phyloP scores from a whole-genome alignment of 1,140 invertebrate genomes.

The Pectinophora gossypiella region DNA sequence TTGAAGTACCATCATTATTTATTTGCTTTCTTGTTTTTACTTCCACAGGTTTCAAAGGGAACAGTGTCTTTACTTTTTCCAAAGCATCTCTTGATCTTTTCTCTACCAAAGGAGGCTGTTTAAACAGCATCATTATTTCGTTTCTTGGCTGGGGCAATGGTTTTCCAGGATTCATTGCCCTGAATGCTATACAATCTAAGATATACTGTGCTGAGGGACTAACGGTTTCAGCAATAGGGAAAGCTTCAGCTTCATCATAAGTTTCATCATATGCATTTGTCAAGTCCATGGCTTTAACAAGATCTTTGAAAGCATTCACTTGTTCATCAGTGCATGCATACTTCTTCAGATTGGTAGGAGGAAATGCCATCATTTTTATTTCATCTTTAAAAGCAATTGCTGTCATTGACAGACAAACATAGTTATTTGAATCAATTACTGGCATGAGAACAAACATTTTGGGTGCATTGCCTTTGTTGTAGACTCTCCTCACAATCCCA shows the following conservation, averaged over 20 bases:
- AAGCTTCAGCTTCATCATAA: constrained; percentile 63
- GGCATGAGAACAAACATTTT: constrained; percentile 68
- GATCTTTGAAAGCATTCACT: constrained; percentile 60
- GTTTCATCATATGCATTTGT: constrained; percentile 59
- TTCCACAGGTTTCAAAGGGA: constrained; percentile 56
- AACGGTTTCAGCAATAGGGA: constrained; percentile 58
- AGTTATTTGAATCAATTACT: constrained; percentile 54
- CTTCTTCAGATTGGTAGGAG: constrained; percentile 55
- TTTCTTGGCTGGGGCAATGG: constrained; percentile 60
- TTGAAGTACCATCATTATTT: constrained; percentile 7
- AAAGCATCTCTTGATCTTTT: constrained; percentile 48
- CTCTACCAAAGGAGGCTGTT: constrained; percentile 51
- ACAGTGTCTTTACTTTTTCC: constrained; percentile 54
- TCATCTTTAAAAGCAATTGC: constrained; percentile 64
- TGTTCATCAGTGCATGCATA: constrained; percentile 50
- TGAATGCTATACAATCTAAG: constrained; percentile 62
- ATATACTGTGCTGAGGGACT: constrained; percentile 66
- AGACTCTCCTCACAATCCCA: constrained; percentile 59
- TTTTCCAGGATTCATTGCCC: constrained; percentile 61
- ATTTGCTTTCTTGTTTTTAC: constrained; percentile 43
- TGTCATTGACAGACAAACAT: constrained; percentile 58
- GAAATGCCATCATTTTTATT: constrained; percentile 66
- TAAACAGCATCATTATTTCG: constrained; percentile 64
- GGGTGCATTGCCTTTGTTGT: constrained; percentile 59
- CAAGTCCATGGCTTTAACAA: constrained; percentile 69